Conservation (phyloP, 2,113 vertebrate species). For the Sula dactylatra region DNA sequence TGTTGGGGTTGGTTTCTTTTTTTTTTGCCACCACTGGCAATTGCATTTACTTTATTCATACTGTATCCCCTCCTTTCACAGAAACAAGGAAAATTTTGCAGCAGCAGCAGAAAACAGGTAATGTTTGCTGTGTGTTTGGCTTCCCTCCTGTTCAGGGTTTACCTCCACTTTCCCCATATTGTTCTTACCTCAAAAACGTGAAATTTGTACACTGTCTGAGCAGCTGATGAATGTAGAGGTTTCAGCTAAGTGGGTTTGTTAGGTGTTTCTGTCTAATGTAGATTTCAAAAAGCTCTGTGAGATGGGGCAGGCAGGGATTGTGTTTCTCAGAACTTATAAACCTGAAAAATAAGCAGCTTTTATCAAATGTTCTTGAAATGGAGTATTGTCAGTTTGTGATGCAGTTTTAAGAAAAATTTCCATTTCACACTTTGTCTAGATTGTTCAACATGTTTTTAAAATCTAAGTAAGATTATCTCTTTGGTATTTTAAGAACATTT, state of each 20-base stretch:
- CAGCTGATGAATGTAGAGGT: not conserved
- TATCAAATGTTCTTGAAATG: not conserved
- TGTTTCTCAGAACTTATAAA: not conserved
- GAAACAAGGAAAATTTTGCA: conserved; percentile 68
- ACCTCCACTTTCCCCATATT: not conserved
- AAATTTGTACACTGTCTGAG: not conserved
- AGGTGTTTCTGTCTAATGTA: not conserved
- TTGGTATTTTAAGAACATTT: not conserved
- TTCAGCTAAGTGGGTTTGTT: not conserved
- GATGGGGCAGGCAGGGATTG: not conserved
- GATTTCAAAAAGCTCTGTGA: not conserved
- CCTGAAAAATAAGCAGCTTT: not conserved
- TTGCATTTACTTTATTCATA: conserved; percentile 40
- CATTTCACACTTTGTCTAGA: not conserved
- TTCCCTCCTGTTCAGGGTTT: not conserved
- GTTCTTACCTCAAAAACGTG: not conserved
- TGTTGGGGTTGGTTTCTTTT: not conserved
- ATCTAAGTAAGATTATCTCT: not conserved
- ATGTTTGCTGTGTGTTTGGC: conserved; percentile 2
- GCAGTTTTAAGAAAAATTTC: not conserved
- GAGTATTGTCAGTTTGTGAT: not conserved
- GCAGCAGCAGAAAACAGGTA: conserved; percentile 72
- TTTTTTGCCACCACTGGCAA: not conserved
- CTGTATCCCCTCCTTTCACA: conserved; percentile 72
- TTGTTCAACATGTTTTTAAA: not conserved